Percentiles rank a stretch among this genome's conserved stretches.
phyloP scores from a whole-genome alignment of 2,797 vertebrate species.

The Melanotaenia boesemani region DNA sequence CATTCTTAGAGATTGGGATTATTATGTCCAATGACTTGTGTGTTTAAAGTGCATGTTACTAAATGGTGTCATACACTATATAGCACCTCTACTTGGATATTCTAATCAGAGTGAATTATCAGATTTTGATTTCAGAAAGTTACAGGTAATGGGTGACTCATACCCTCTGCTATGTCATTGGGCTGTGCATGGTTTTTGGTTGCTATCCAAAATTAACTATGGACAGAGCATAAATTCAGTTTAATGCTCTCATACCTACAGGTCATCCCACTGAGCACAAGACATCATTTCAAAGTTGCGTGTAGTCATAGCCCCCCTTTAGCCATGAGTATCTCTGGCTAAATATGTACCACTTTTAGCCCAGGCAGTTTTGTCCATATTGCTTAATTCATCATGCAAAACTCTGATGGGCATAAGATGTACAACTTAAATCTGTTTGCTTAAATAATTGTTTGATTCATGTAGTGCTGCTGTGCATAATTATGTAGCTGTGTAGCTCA shows the following conservation, averaged over 20 bases:
- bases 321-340: not conserved
- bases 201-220: not conserved
- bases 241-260: not conserved
- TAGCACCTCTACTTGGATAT: not conserved
- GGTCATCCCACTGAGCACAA: not conserved
- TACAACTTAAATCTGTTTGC: not conserved
- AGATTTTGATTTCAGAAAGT: not conserved
- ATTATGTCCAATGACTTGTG: not conserved
- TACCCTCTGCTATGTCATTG: not conserved
- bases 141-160: slow-evolving; percentile 1
- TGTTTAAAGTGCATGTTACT: not conserved
- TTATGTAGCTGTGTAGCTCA: too few relatives aligned
- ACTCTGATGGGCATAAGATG: not conserved
- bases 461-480: too few relatives aligned
- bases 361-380: not conserved
- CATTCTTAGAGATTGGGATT: not conserved
- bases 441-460: too few relatives aligned
- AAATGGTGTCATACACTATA: not conserved
- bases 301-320: not conserved
- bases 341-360: not conserved
- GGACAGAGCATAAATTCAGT: slow-evolving; percentile 3
- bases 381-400: not conserved
- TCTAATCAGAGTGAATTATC: not conserved
- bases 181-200: not conserved
- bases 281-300: not conserved